Conservation (phyloP, 2,113 vertebrate species). For the Benthochromis sp. region DNA sequence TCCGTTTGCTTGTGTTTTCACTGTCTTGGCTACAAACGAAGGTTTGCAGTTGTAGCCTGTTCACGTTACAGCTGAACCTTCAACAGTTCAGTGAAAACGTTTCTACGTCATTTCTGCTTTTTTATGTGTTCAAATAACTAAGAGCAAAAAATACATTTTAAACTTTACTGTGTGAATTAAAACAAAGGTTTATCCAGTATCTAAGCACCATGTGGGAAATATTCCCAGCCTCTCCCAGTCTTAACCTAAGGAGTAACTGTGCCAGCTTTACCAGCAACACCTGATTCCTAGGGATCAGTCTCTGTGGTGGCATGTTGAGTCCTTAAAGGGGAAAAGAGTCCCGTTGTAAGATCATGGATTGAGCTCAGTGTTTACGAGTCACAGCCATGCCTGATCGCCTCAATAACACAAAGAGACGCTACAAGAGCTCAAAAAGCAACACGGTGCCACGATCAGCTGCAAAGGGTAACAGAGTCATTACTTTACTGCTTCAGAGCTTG, state of each 20-base stretch:
- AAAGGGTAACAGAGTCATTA: background rate
- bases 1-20: background rate
- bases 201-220: background rate
- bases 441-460: background rate
- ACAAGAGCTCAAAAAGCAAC: background rate
- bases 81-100: background rate
- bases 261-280: background rate
- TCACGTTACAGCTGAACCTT: background rate
- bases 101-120: background rate
- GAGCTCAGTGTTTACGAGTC: background rate
- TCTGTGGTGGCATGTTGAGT: background rate
- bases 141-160: background rate
- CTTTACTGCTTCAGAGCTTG: background rate
- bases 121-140: background rate
- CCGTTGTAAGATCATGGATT: background rate
- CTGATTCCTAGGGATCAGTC: background rate
- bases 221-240: background rate
- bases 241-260: background rate
- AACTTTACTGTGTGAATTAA: background rate
- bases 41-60: background rate
- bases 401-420: background rate
- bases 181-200: background rate
- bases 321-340: background rate
- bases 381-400: background rate
- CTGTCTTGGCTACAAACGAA: background rate